Evolutionary conservation across 2,888 invertebrate genomes (phyloP), one percentile per base, ranked within the genome.

Genomic region (Antheraea assamensis): DNA sequence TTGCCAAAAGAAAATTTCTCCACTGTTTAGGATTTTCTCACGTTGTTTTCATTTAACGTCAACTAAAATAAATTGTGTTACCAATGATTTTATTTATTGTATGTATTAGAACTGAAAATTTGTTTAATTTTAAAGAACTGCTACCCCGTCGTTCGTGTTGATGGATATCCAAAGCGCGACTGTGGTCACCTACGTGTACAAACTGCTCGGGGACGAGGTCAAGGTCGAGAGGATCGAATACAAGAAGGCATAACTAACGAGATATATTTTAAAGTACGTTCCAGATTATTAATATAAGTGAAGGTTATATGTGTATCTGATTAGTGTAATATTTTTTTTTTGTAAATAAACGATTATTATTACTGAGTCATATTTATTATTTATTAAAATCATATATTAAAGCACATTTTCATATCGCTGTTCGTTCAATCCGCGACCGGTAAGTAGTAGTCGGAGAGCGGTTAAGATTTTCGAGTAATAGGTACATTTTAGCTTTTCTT

Each of bases 131-230:
- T 24, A 24, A 92, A 98, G 98, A 81, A 96, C 96, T 73, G 96
- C 99, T 47, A 98, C 97, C 73, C 99, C 99, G 71, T 99, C 99
- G 0, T 99, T 99, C 91, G 99, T 99, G 2, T 95, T 99, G 74
- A 98, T 99, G 98, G 99, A 99, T 90, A 99, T 99, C 80, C 99
- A 99, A 92, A 98, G 99, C 85, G 97, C 98, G 0, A 99, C 98
- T 3, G 99, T 99, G 30, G 99, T 99, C 17, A 99, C 99, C 0
- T 99, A 99, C 86, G 98, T 99, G 3, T 99, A 99, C 94, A 99
- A 99, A 88, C 95, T 99, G 72, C 97, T 99, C 70, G 98, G 98
- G 4, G 99, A 99, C 83, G 99, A 99, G 89, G 99, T 99, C n/a
- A 99, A 99, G 95, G 99, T 99, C 3, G 99, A 99, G 89, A 96